Percentiles rank a stretch among this genome's conserved stretches.
These are phyloP conservation scores for Parochlus steinenii DNA, from an alignment of 2,888 invertebrate species.

Conservation along the genomic window DNA sequence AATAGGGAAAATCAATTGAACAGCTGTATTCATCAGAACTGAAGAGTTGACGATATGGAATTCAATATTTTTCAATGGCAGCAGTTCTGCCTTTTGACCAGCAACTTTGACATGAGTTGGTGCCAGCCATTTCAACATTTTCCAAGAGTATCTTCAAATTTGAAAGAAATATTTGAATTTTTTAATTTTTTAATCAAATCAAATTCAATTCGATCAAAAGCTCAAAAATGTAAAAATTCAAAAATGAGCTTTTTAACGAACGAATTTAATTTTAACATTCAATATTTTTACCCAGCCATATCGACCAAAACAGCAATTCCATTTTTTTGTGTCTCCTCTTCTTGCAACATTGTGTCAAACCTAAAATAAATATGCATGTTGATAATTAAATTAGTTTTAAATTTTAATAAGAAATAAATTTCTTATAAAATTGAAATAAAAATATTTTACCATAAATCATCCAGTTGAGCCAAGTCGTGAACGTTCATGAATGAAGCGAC, in stretches of 20 bases:
- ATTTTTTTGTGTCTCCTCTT: constrained; percentile 21
- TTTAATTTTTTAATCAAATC: too few species aligned
- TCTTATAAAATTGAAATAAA: too few species aligned
- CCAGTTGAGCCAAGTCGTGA: constrained; percentile 23
- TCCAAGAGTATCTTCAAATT: constrained; percentile 11
- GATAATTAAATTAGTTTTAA: too few species aligned
- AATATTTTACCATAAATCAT: constrained; percentile 28
- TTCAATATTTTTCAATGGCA: constrained; percentile 11
- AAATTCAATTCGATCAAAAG: too few species aligned
- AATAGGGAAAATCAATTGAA: constrained; percentile 8
- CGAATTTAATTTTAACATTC: not conserved
- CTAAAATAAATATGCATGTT: too few species aligned
- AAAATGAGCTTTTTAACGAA: constrained; percentile 1
- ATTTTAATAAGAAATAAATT: too few species aligned
- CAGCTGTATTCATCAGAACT: constrained; percentile 10
- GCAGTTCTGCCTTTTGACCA: constrained; percentile 9
- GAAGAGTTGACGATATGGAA: constrained; percentile 11
- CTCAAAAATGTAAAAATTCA: not conserved
- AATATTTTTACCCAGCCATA: constrained; percentile 17
- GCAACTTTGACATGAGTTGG: constrained; percentile 12
- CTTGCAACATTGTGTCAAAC: constrained; percentile 24
- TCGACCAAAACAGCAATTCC: constrained; percentile 27
- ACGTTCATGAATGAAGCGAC: constrained; percentile 19
- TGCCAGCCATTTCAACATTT: constrained; percentile 12
- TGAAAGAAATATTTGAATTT: not conserved